Percentiles rank a stretch among this genome's conserved stretches.
phyloP scores from a whole-genome alignment of 1,140 invertebrate genomes.

The Ephestia elutella region DNA sequence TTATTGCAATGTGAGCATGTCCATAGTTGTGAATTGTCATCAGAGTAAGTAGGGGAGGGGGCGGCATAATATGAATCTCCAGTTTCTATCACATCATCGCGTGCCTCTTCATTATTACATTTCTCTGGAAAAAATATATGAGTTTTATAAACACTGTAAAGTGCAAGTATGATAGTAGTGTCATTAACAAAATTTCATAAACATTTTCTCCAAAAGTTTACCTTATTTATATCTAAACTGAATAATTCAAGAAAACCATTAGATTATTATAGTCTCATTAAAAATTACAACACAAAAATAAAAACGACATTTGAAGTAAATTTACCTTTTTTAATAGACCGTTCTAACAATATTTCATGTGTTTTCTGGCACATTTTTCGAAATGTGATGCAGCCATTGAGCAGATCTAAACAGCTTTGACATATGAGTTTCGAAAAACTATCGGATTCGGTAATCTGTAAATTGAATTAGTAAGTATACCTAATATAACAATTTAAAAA shows the following conservation, averaged over 20 bases:
- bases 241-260: too few relatives aligned
- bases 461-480: constrained; percentile 15
- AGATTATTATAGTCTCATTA: too few relatives aligned
- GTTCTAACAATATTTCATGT: constrained; percentile 36
- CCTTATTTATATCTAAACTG: too few relatives aligned
- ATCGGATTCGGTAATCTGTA: constrained; percentile 48
- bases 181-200: not conserved
- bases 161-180: too few relatives aligned
- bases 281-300: too few relatives aligned
- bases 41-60: constrained; percentile 43
- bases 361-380: constrained; percentile 52
- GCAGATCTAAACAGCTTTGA: constrained; percentile 46
- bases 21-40: constrained; percentile 45
- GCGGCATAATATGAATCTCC: constrained; percentile 39
- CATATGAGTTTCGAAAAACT: constrained; percentile 52
- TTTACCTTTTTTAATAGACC: constrained; percentile 51
- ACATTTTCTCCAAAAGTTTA: too few relatives aligned
- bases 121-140: constrained; percentile 2
- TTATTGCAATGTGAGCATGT: constrained; percentile 42
- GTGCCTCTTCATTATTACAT: not conserved
- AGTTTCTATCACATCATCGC: not conserved
- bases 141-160: too few relatives aligned
- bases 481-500: too few relatives aligned
- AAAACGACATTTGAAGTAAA: too few relatives aligned
- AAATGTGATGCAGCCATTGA: constrained; percentile 59